Conservation (phyloP, 2,113 vertebrate species). For the Casuarius casuarius region DNA sequence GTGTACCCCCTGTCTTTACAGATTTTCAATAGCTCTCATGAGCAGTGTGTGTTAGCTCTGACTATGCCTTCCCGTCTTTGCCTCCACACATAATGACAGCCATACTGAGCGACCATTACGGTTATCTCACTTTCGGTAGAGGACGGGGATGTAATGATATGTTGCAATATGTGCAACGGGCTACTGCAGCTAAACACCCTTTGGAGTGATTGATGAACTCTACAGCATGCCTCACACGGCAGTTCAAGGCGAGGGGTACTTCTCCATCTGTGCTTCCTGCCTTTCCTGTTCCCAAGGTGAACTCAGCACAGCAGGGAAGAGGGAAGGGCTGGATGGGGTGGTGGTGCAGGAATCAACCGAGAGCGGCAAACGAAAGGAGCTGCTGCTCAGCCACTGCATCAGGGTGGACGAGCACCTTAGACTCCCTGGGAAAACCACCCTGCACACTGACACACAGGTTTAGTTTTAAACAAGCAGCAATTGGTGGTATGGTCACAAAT, state of each 20-base stretch:
- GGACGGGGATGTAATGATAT: conserved; percentile 60
- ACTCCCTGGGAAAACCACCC: background rate
- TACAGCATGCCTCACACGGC: background rate
- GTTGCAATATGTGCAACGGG: conserved; percentile 62
- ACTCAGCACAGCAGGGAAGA: background rate
- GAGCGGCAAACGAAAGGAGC: background rate
- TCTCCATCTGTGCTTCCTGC: conserved; percentile 35
- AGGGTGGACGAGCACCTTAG: background rate
- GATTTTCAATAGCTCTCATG: conserved; percentile 32
- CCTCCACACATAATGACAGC: conserved; percentile 37
- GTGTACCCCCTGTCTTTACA: conserved; percentile 13
- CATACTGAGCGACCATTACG: conserved; percentile 28
- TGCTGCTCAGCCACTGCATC: background rate
- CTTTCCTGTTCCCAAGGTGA: background rate
- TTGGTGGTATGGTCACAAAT: background rate
- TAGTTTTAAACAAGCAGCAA: background rate
- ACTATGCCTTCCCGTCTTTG: conserved; percentile 12
- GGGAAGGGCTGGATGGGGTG: background rate
- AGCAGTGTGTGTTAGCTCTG: conserved; percentile 46
- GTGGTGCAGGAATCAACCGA: background rate
- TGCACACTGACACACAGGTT: background rate
- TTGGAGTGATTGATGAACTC: conserved; percentile 49
- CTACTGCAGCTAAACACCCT: conserved; percentile 47
- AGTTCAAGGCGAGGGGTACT: background rate
- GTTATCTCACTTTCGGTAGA: conserved; percentile 55